These are phyloP conservation scores for Tridacna gigas DNA, from an alignment of 2,888 invertebrate genomes.

Conservation along the genomic window DNA sequence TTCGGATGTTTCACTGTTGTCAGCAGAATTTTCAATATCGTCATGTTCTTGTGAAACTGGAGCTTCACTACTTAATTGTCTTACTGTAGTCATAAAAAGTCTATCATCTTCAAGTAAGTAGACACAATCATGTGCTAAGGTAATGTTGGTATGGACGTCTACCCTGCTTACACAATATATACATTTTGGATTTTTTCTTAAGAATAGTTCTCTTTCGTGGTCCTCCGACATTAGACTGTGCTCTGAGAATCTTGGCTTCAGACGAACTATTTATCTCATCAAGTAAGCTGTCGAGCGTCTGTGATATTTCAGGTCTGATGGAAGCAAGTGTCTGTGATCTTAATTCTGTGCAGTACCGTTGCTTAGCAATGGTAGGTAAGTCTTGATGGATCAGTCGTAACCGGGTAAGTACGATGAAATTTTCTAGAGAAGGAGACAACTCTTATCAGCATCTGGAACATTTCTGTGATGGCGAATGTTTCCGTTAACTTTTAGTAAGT, in stretches of 20 bases:
- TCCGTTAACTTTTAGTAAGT: slow-evolving; percentile 41
- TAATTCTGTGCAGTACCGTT: slow-evolving; percentile 64
- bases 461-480: slow-evolving; percentile 59
- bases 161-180: slow-evolving; percentile 61
- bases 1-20: background rate
- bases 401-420: slow-evolving; percentile 62
- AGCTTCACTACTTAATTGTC: background rate
- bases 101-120: slow-evolving; percentile 23
- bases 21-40: background rate
- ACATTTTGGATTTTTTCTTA: background rate
- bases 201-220: background rate
- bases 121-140: slow-evolving; percentile 21
- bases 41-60: background rate
- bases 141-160: slow-evolving; percentile 28
- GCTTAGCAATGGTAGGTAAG: slow-evolving; percentile 61
- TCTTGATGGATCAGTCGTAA: slow-evolving; percentile 51
- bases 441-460: slow-evolving; percentile 43
- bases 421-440: slow-evolving; percentile 63
- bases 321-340: slow-evolving; percentile 60
- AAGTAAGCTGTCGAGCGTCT: slow-evolving; percentile 56
- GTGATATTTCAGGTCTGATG: slow-evolving; percentile 65
- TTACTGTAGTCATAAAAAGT: slow-evolving; percentile 2
- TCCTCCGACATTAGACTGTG: background rate
- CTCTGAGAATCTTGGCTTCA: slow-evolving; percentile 38
- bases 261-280: slow-evolving; percentile 53